Evolutionary conservation across 2,888 invertebrate genomes (phyloP), one percentile per base, ranked within the genome.

Genomic region (Eupithecia insigniata): DNA sequence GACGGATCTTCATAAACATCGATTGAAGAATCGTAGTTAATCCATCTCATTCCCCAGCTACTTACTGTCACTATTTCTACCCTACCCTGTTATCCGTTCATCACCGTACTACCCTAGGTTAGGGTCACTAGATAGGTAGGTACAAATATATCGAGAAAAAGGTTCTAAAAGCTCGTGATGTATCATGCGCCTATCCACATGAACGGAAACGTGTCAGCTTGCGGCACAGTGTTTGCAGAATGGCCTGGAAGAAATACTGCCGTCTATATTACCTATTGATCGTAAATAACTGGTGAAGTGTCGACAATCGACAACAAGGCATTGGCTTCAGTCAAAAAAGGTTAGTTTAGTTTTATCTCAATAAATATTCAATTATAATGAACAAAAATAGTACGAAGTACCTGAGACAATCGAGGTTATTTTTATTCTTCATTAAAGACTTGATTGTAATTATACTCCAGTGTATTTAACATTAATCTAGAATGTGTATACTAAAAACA

Each of bases 171-270:
- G 22, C 26, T 67, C 22, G 55, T 58, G 36, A 64, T 16, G 58
- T 67, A 67, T 66, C 66, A 62, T 34, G 22, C 7, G 34, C 34
- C 22, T 72, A 75, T 75, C 60, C 78, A 76, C 71, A 64, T 60
- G 77, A 74, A 77, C 79, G 80, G 71, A 81, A 80, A 78, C 72
- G 70, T 78, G 78, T 75, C 80, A 76, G 71, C 76, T 78, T 80
- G 72, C 80, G 67, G 71, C 62, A 71, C 80, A 77, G 51, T 77
- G 74, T 70, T n/a, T 71, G 66, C 58, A 64, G 28, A 69, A 67
- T 67, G 69, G 66, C 43, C 62, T 71, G 66, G 74, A 71, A 67
- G 43, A 71, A 71, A 71, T 74, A 74, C 22, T 34, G 22, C 22
- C 43, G 3, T 26, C 51, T 55, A 22, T 51, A 4, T 55, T 26